Evolutionary conservation across 2,113 vertebrate genomes (phyloP).

Genomic region (Phocoena sinus): DNA sequence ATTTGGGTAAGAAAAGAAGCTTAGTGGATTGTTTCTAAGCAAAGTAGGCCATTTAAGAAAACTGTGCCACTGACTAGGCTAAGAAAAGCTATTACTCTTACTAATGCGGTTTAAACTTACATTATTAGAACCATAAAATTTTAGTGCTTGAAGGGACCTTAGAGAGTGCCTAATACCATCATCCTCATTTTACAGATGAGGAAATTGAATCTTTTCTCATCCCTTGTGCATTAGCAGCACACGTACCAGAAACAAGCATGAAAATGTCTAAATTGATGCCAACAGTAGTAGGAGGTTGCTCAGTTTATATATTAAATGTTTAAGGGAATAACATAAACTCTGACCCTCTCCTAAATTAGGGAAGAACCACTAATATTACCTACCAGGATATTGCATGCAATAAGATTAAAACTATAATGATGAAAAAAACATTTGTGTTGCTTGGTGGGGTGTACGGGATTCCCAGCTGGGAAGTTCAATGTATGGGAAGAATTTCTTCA

Average conservation of each 20-base stretch:
- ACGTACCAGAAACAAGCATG: slow-evolving; percentile 24
- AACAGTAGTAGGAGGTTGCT: not conserved
- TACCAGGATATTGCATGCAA: not conserved
- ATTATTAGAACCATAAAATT: slow-evolving; percentile 61
- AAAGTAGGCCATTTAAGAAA: slow-evolving; percentile 43
- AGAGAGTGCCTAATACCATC: slow-evolving; percentile 24
- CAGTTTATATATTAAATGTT: not conserved
- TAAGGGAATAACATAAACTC: slow-evolving; percentile 1
- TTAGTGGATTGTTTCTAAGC: slow-evolving; percentile 30
- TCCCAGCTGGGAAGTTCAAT: not conserved
- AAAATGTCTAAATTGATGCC: slow-evolving; percentile 24
- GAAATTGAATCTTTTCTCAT: slow-evolving; percentile 31
- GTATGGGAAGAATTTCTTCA: not conserved
- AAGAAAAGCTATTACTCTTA: slow-evolving; percentile 49
- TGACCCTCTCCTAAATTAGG: slow-evolving; percentile 44
- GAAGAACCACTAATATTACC: not conserved
- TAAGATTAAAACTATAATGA: not conserved
- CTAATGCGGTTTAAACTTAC: slow-evolving; percentile 47
- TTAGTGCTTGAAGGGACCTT: slow-evolving; percentile 35
- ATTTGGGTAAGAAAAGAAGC: not conserved
- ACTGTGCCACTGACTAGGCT: not conserved
- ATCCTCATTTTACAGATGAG: slow-evolving; percentile 18
- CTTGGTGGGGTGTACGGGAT: not conserved
- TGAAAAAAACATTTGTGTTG: not conserved
- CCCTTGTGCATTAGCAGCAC: not conserved